A percentile compares a stretch with the other conserved stretches of the same genome.
These are phyloP conservation scores for Synanceia verrucosa DNA, from an alignment of 2,797 vertebrate species.

Conservation along the genomic window DNA sequence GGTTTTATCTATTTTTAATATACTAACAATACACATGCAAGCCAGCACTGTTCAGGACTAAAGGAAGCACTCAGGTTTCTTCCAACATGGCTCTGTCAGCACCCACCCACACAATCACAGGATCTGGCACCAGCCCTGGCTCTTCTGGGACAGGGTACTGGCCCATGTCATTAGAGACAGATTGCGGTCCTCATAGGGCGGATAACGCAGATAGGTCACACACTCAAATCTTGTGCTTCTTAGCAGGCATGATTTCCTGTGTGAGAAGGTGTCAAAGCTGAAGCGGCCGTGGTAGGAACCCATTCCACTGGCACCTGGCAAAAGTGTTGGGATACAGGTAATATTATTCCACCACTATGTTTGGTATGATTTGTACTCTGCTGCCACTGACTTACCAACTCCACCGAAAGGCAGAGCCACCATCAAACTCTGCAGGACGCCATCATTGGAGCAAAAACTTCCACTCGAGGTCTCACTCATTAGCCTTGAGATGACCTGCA, in stretches of 20 bases:
- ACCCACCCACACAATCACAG: constrained; percentile 64
- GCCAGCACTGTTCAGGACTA: neutral
- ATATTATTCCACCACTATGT: neutral
- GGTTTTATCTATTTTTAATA: constrained; percentile 12
- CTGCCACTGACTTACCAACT: constrained; percentile 72
- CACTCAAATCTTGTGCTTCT: constrained; percentile 79
- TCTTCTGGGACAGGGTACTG: constrained; percentile 77
- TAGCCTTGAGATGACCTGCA: constrained; percentile 78
- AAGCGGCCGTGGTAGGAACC: constrained; percentile 79
- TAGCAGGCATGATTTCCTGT: constrained; percentile 83
- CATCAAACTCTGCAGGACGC: constrained; percentile 81
- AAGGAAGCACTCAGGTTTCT: neutral
- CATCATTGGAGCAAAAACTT: constrained; percentile 85
- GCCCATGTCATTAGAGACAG: constrained; percentile 84
- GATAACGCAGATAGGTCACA: constrained; percentile 82
- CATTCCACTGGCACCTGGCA: constrained; percentile 80
- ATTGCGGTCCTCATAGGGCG: constrained; percentile 82
- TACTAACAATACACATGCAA: constrained; percentile 7
- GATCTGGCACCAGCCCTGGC: constrained; percentile 84
- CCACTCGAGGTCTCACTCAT: constrained; percentile 84
- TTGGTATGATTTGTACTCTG: neutral
- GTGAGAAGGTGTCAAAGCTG: constrained; percentile 85
- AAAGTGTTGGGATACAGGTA: neutral
- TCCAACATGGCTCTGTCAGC: constrained; percentile 4
- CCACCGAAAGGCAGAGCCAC: constrained; percentile 82